Evolutionary conservation across 2,888 invertebrate species (phyloP), one percentile per base, ranked within the genome.

Genomic region (Crioceris asparagi): DNA sequence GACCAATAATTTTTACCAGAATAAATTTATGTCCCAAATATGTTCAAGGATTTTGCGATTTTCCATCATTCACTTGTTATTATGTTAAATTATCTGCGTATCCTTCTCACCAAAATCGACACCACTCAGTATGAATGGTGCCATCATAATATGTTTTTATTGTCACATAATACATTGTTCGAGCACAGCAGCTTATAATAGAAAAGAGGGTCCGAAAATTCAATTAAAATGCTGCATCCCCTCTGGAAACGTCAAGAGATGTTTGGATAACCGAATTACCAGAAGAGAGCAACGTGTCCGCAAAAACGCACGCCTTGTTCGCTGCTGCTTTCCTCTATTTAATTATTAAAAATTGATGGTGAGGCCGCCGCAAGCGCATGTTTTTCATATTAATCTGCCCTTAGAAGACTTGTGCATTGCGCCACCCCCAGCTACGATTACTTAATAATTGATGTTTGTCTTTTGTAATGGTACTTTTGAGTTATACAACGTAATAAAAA

Each of bases 261-360:
- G 55, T 54, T 55, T 54, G 52, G 50, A 47, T 55, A 55, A 54
- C 51, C 50, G 55, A 55, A 54, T 52, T 55, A 53, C 39, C 49
- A 49, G 51, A 52, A 53, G 48, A 51, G 47, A 41, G 45, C 3
- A 16, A 29, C 29, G 29, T 14, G 15, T 10, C 11, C 12, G 15
- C 11, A 29, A 15, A 8, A 21, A 21, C 10, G 29, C 29, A 29
- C 29, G 29, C 29, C 29, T 16, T 15, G n/a, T 29, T 29, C 29
- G 15, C n/a, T n/a, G 14, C n/a, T 29, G 46, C 47, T 44, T 42
- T 47, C n/a, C n/a, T 43, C 45, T 52, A 49, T 51, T 54, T 49
- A 54, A 54, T 54, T 48, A 53, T 53, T 54, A 44, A 54, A 45
- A 47, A 49, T 49, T 49, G 48, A n/a, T n/a, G n/a, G n/a, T n/a